phyloP scores from a whole-genome alignment of 2,797 vertebrate genomes.

The Sebastolobus alascanus region DNA sequence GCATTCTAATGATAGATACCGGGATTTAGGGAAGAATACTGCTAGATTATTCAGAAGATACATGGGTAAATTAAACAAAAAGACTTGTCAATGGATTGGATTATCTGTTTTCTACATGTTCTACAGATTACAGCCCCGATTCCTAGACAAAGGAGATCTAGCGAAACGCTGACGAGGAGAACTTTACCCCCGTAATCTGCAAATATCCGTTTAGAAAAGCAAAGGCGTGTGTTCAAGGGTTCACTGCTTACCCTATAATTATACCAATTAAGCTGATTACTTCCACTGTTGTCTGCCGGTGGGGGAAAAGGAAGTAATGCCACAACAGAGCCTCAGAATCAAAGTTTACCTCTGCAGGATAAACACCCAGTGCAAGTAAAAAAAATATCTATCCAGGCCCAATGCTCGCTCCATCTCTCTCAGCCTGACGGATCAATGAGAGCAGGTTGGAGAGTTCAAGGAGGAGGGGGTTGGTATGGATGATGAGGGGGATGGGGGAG shows the following conservation, averaged over 20 bases:
- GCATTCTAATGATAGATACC: not conserved
- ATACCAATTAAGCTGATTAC: slow-evolving; percentile 78
- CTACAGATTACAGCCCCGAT: slow-evolving; percentile 27
- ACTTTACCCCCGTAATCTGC: slow-evolving; percentile 65
- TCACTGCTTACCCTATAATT: slow-evolving; percentile 72
- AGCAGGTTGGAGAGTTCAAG: slow-evolving; percentile 41
- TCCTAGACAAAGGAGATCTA: slow-evolving; percentile 38
- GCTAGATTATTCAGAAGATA: not conserved
- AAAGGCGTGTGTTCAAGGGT: slow-evolving; percentile 64
- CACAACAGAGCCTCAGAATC: slow-evolving; percentile 61
- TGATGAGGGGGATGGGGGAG: slow-evolving; percentile 23
- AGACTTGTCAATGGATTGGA: slow-evolving; percentile 2
- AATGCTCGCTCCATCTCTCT: slow-evolving; percentile 16
- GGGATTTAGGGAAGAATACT: not conserved
- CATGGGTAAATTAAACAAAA: slow-evolving; percentile 14
- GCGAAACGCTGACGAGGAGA: slow-evolving; percentile 42
- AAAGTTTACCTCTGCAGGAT: slow-evolving; percentile 71
- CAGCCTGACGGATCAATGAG: slow-evolving; percentile 37
- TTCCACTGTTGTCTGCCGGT: slow-evolving; percentile 66
- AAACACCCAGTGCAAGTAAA: slow-evolving; percentile 55
- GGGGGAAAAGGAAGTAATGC: slow-evolving; percentile 61
- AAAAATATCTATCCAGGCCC: slow-evolving; percentile 46
- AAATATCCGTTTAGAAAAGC: slow-evolving; percentile 70
- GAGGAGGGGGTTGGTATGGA: slow-evolving; percentile 14
- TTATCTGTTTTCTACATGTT: slow-evolving; percentile 16